Base-by-base conservation (phyloP, 2,113 vertebrate species). In the Dicrurus megarhynchus region DNA sequence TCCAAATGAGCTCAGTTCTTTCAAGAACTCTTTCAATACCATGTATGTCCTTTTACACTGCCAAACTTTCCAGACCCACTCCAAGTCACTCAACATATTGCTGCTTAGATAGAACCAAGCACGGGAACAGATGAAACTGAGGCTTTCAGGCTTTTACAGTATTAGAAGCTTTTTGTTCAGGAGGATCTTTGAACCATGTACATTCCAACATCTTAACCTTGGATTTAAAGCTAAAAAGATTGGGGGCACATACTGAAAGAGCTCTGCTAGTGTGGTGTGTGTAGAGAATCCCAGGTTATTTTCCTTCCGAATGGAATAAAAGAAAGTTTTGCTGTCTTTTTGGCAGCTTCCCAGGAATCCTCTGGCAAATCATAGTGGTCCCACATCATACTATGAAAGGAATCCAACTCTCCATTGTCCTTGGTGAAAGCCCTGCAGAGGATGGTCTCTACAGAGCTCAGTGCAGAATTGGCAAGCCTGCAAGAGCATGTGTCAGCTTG, bases 191-290 rank as follows among this genome's bases (percentile, higher is more conserved):
- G 68, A 95, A 78, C 68, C 63, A 73, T 2, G 10, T 39, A 55
- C 22, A 41, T 90, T 90, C 71, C 50, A 47, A 86, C 76, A 94
- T 88, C 80, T 95, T 92, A 92, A 95, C 86, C 83, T 92, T 92
- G 71, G 60, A 92, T 90, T 92, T 86, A 84, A 93, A 84, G 71
- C 71, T 60, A 75, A 59, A 89, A 90, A 63, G 71, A 46, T 0
- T 41, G 19, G 64, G 85, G 94, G 68, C 89, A 94, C 2, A 5
- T 63, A 63, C 55, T 77, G 75, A 86, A 92, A 90, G 76, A 90
- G 12, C 74, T 89, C 64, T 78, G 70, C 67, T 84, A 63, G 63
- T 44, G 24, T 57, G 37, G 46, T 69, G 21, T 71, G 47, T 2
- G 3, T 59, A 68, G 73, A 91, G 73, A 84, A 93, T 93, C 68